Evolutionary conservation across 2,888 invertebrate species (phyloP).

Genomic region (Melanotus villosus): DNA sequence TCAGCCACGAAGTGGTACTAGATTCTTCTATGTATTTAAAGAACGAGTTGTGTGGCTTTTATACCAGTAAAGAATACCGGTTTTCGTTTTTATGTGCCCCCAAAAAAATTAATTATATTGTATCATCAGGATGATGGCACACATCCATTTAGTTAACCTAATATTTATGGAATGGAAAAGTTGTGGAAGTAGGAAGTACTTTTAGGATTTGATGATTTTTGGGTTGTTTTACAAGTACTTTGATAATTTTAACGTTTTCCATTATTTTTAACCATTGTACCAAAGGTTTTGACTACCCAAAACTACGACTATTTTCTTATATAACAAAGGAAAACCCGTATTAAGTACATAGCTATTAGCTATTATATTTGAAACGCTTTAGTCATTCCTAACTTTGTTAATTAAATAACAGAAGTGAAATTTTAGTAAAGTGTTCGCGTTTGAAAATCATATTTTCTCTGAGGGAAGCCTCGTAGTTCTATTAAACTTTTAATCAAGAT

Average conservation of each 20-base stretch:
- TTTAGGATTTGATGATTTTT: background rate
- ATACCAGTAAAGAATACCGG: background rate
- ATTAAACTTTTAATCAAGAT: background rate
- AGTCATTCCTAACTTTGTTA: too few species aligned
- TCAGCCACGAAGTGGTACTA: background rate
- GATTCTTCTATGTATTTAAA: background rate
- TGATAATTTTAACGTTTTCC: too few species aligned
- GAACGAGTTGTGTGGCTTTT: background rate
- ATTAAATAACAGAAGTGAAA: too few species aligned
- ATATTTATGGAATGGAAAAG: conserved; percentile 13
- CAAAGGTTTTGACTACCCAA: too few species aligned
- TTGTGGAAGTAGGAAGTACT: conserved; percentile 16
- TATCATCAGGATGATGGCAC: conserved; percentile 12
- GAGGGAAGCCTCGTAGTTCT: background rate
- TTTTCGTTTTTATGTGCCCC: background rate
- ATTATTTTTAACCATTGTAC: too few species aligned
- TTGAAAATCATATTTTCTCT: too few species aligned
- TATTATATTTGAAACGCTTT: too few species aligned
- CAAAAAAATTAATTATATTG: conserved; percentile 19
- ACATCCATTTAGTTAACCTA: conserved; percentile 21
- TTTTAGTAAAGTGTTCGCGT: too few species aligned
- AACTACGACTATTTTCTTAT: too few species aligned
- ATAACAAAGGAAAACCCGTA: too few species aligned
- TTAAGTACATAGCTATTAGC: too few species aligned
- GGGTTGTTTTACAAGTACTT: too few species aligned